phyloP scores from a whole-genome alignment of 2,113 vertebrate species.

The Gymnogyps californianus region DNA sequence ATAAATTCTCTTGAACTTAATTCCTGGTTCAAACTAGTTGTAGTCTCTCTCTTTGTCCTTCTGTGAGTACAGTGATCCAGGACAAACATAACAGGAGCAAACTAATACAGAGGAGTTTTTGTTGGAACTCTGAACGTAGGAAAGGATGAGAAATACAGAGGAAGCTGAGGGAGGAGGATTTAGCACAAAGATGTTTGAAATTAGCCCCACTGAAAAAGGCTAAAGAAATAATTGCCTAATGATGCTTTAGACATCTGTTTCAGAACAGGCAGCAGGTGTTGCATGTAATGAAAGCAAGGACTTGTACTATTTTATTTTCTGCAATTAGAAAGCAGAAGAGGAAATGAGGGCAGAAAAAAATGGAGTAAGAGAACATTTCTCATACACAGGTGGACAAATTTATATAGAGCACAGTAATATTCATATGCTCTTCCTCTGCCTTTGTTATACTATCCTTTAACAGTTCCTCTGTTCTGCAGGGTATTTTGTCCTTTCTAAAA shows the following conservation, averaged over 20 bases:
- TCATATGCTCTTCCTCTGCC: neutral
- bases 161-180: neutral
- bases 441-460: neutral
- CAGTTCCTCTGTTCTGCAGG: neutral
- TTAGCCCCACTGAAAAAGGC: neutral
- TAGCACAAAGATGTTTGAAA: constrained; percentile 7
- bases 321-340: neutral
- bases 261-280: constrained; percentile 41
- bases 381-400: constrained; percentile 15
- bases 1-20: neutral
- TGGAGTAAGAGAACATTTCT: constrained; percentile 1
- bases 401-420: neutral
- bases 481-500: neutral
- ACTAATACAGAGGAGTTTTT: neutral
- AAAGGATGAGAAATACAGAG: neutral
- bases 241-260: constrained; percentile 52
- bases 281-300: constrained; percentile 18
- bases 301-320: constrained; percentile 37
- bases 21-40: neutral
- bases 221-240: constrained; percentile 16
- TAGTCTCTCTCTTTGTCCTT: neutral
- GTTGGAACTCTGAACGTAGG: neutral
- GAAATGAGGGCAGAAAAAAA: constrained; percentile 40
- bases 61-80: neutral
- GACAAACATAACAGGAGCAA: neutral